Evolutionary conservation across 1,140 invertebrate species (phyloP).

Genomic region (Acromyrmex charruanus): DNA sequence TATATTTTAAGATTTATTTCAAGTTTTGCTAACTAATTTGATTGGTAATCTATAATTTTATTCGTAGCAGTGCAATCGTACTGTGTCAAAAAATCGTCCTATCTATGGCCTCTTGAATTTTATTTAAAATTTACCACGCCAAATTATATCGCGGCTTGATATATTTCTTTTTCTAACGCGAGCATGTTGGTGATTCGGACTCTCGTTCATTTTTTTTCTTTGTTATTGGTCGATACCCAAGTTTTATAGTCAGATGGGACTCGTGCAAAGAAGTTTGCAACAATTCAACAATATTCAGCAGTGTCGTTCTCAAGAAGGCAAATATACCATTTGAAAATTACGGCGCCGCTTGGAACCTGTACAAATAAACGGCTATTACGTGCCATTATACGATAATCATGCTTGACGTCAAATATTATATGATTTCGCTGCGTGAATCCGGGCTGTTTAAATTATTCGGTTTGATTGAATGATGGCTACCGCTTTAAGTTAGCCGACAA

Average conservation of each 20-base stretch:
- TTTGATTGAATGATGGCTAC: constrained; percentile 83
- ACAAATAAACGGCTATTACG: constrained; percentile 80
- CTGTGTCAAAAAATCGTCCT: neutral
- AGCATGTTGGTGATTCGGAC: neutral
- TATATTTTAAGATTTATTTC: neutral
- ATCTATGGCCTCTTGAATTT: neutral
- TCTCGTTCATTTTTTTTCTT: neutral
- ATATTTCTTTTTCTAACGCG: neutral
- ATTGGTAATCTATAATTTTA: constrained; percentile 25
- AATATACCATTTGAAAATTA: constrained; percentile 75
- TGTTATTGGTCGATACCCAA: too few species aligned
- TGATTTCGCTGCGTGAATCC: constrained; percentile 83
- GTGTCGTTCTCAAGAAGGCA: constrained; percentile 71
- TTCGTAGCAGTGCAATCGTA: neutral
- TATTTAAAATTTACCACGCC: neutral
- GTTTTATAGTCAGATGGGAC: neutral
- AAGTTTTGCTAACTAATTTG: neutral
- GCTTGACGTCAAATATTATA: constrained; percentile 84
- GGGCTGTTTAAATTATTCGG: constrained; percentile 83
- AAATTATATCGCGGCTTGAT: neutral
- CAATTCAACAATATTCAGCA: constrained; percentile 59
- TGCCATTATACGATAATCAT: constrained; percentile 82
- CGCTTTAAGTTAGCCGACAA: constrained; percentile 83
- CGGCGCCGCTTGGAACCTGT: constrained; percentile 78
- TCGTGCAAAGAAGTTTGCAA: constrained; percentile 61